Evolutionary conservation across 2,888 invertebrate species (phyloP).

Genomic region (Mimumesa dahlbomi): DNA sequence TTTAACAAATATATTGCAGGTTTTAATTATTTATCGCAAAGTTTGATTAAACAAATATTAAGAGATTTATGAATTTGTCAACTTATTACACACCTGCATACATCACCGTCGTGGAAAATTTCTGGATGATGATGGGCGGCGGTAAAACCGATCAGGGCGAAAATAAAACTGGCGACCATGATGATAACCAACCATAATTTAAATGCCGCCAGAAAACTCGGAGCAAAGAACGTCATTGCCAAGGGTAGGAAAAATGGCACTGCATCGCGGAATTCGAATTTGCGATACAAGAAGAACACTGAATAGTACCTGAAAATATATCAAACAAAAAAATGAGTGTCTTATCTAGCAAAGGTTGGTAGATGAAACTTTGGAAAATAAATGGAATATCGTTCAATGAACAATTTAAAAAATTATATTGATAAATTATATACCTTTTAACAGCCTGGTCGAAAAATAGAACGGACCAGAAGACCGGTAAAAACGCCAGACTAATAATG

Average conservation of each 20-base stretch:
- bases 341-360: too few species aligned
- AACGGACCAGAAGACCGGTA: constrained; percentile 80
- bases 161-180: constrained; percentile 83
- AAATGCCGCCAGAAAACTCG: constrained; percentile 76
- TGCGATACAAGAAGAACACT: constrained; percentile 44
- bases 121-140: constrained; percentile 91
- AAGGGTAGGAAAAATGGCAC: constrained; percentile 79
- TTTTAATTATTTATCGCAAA: too few species aligned
- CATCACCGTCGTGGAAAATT: constrained; percentile 90
- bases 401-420: background rate
- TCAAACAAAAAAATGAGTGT: too few species aligned
- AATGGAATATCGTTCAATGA: too few species aligned
- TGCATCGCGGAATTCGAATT: constrained; percentile 68
- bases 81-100: constrained; percentile 81
- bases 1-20: too few species aligned
- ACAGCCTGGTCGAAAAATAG: constrained; percentile 66
- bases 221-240: constrained; percentile 78
- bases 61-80: background rate
- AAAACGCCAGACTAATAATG: constrained; percentile 82
- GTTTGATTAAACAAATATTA: background rate
- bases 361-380: too few species aligned
- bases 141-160: constrained; percentile 85
- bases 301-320: constrained; percentile 70
- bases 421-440: constrained; percentile 77
- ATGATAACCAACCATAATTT: constrained; percentile 83